These are phyloP conservation scores for Crocodylus rhombifer DNA, from an alignment of 2,797 vertebrate genomes.

Conservation along the genomic window DNA sequence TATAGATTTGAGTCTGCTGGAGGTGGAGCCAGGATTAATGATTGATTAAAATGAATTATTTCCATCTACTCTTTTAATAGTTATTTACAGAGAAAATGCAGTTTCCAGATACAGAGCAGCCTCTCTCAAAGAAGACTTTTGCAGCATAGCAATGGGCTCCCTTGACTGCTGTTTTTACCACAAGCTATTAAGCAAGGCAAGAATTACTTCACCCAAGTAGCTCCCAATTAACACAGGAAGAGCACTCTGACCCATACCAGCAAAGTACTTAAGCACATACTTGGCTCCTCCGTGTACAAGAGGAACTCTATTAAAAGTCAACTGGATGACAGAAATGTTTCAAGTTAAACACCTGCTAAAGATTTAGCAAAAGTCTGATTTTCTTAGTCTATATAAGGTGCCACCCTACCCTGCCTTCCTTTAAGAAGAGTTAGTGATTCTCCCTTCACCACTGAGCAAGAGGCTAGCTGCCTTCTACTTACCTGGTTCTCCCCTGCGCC, in stretches of 20 bases:
- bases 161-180: not conserved
- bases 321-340: no score
- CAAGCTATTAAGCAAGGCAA: not conserved
- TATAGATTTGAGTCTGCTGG: not conserved
- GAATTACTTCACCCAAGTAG: not conserved
- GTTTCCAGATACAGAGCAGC: not conserved
- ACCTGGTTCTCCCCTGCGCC: no score
- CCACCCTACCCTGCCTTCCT: no score
- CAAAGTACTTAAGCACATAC: no score
- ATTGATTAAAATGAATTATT: not conserved
- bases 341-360: no score
- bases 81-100: not conserved
- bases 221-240: not conserved
- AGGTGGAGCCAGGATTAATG: conserved; percentile 4
- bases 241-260: not conserved
- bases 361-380: no score
- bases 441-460: no score
- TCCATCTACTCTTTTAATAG: not conserved
- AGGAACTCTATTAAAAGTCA: no score
- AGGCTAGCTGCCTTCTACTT: no score
- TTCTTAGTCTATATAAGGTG: no score
- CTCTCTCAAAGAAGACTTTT: not conserved
- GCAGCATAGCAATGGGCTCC: not conserved
- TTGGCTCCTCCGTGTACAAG: no score
- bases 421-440: no score